A percentile compares a stretch with the other conserved stretches of the same genome.
phyloP scores from a whole-genome alignment of 2,113 vertebrate genomes.

The Chamaetylas fuelleborni region DNA sequence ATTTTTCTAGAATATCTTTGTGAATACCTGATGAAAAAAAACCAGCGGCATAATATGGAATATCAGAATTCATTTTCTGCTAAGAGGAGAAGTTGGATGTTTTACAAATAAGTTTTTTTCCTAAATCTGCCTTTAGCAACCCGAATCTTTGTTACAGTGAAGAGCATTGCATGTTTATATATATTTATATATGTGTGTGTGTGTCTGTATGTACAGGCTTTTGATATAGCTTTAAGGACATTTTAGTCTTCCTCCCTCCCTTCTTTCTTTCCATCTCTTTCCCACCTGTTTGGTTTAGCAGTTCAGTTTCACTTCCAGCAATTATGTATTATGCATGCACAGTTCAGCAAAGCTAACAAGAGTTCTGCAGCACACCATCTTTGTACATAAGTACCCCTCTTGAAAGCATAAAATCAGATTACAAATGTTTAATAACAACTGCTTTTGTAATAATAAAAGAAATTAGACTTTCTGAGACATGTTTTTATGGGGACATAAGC shows the following conservation, averaged over 20 bases:
- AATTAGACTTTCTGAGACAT: not conserved
- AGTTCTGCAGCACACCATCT: not conserved
- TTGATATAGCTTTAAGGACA: not conserved
- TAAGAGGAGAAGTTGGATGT: not conserved
- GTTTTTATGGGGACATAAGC: not conserved
- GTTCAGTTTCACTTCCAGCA: slow-evolving; percentile 6
- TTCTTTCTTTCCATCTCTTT: not conserved
- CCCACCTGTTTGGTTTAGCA: not conserved
- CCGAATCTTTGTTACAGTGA: not conserved
- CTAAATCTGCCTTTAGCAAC: not conserved
- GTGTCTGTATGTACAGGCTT: not conserved
- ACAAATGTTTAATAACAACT: slow-evolving; percentile 19
- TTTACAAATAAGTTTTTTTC: not conserved
- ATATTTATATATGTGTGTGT: not conserved
- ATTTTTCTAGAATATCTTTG: not conserved
- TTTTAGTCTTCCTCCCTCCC: not conserved
- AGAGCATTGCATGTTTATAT: not conserved
- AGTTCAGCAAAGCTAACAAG: slow-evolving; percentile 8
- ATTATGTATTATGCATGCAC: not conserved
- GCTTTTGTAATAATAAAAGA: slow-evolving; percentile 15
- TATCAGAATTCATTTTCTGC: not conserved
- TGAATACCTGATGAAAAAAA: not conserved
- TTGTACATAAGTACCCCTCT: not conserved
- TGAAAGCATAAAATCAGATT: slow-evolving; percentile 10
- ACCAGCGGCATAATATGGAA: not conserved